These are phyloP conservation scores for Nowickia ferox DNA, from an alignment of 2,888 invertebrate genomes.

Conservation along the genomic window DNA sequence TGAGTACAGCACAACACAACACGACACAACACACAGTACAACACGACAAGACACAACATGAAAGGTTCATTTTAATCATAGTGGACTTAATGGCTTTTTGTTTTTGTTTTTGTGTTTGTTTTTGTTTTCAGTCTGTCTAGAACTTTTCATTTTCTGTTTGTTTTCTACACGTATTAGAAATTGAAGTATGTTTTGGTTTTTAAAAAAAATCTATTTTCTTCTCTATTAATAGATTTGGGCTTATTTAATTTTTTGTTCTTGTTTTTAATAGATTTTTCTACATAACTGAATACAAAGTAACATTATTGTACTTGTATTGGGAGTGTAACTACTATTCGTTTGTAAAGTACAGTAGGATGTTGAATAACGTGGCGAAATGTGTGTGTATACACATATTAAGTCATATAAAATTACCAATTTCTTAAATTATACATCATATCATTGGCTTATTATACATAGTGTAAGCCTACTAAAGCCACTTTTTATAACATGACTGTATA, in stretches of 20 bases:
- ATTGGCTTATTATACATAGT: too few species aligned
- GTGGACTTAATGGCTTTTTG: constrained; percentile 48
- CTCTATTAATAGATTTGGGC: constrained; percentile 38
- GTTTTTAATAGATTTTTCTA: constrained; percentile 40
- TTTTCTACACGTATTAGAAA: not conserved
- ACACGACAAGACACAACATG: not conserved
- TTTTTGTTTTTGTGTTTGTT: constrained; percentile 13
- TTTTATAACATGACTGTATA: too few species aligned
- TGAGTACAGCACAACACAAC: constrained; percentile 12
- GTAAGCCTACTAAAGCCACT: too few species aligned
- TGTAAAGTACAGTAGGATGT: constrained; percentile 18
- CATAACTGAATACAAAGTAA: constrained; percentile 6
- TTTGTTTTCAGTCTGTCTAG: constrained; percentile 21
- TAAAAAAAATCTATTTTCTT: constrained; percentile 31
- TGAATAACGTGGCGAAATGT: not conserved
- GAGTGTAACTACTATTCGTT: not conserved
- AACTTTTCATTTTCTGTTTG: constrained; percentile 11
- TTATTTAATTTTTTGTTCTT: constrained; percentile 18
- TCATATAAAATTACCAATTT: too few species aligned
- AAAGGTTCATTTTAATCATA: constrained; percentile 60
- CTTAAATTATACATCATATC: too few species aligned
- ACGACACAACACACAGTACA: not conserved
- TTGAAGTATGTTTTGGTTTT: constrained; percentile 25
- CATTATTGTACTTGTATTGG: not conserved
- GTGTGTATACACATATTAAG: too few species aligned